Conservation (phyloP, 2,888 invertebrate species). For the Chymomyza fuscimana region DNA sequence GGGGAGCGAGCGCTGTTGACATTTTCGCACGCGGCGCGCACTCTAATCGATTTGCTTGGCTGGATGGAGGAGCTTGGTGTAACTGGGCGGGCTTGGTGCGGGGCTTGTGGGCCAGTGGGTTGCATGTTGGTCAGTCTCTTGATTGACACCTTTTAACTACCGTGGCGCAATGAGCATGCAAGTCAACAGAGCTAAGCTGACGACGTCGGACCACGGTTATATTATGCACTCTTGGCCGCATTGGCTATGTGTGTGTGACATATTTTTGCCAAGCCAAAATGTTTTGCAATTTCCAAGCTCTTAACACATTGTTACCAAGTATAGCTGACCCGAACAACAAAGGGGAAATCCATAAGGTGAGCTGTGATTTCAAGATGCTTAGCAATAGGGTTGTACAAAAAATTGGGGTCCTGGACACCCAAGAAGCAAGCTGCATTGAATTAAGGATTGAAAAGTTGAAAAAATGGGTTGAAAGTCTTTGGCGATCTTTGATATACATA, state of each 20-base stretch:
- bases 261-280: slow-evolving; percentile 3
- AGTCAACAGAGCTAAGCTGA: slow-evolving; percentile 28
- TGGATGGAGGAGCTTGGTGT: no score
- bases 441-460: no score
- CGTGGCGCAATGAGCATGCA: slow-evolving; percentile 51
- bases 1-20: not conserved
- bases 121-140: slow-evolving; percentile 58
- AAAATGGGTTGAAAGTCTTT: no score
- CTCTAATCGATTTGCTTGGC: slow-evolving; percentile 4
- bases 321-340: not conserved
- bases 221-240: slow-evolving; percentile 47
- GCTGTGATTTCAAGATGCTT: not conserved
- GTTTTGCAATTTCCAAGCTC: not conserved
- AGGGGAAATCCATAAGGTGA: not conserved
- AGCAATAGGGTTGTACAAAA: not conserved
- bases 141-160: slow-evolving; percentile 65
- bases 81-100: not conserved
- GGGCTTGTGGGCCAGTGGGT: slow-evolving; percentile 31
- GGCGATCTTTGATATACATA: no score
- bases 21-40: slow-evolving; percentile 9
- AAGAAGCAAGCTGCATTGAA: no score
- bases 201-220: slow-evolving; percentile 44
- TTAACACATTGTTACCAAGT: not conserved
- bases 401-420: no score
- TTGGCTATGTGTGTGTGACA: slow-evolving; percentile 17